Evolutionary conservation across 1,140 invertebrate species (phyloP).

Genomic region (Hormaphis cornu): DNA sequence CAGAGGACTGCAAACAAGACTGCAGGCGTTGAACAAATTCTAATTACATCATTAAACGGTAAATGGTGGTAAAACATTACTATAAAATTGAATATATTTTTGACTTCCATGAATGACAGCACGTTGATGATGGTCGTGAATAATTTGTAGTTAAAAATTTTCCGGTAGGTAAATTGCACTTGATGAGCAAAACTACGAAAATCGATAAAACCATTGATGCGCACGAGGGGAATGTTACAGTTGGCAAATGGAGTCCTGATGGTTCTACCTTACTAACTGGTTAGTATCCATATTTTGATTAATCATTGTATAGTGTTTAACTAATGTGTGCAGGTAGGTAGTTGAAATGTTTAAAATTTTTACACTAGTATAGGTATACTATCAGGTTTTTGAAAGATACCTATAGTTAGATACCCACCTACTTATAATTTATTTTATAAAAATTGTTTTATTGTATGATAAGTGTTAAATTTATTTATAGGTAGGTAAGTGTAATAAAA

Average conservation of each 20-base stretch:
- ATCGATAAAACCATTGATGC: conserved; percentile 88
- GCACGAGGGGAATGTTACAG: conserved; percentile 81
- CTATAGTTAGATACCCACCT: too few relatives aligned
- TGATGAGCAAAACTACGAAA: conserved; percentile 77
- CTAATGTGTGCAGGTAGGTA: too few relatives aligned
- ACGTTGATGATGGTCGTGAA: neutral
- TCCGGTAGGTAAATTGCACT: conserved; percentile 67
- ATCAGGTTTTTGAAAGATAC: too few relatives aligned
- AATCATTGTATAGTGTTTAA: neutral
- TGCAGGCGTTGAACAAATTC: conserved; percentile 70
- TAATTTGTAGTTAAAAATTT: conserved; percentile 32
- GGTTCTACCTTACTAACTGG: conserved; percentile 82
- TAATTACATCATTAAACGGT: conserved; percentile 85
- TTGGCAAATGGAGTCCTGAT: conserved; percentile 83
- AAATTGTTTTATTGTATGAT: too few relatives aligned
- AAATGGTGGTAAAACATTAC: conserved; percentile 42
- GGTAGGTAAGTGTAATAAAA: too few relatives aligned
- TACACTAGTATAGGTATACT: too few relatives aligned
- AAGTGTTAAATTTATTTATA: too few relatives aligned
- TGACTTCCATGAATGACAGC: neutral
- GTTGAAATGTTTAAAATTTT: too few relatives aligned
- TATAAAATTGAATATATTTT: neutral
- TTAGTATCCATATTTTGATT: too few relatives aligned
- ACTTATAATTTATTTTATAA: too few relatives aligned
- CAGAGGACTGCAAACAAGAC: conserved; percentile 49